A percentile compares a stretch with the other conserved stretches of the same genome.
Conservation (phyloP, 2,888 invertebrate species). For the Drosophila histrio region DNA sequence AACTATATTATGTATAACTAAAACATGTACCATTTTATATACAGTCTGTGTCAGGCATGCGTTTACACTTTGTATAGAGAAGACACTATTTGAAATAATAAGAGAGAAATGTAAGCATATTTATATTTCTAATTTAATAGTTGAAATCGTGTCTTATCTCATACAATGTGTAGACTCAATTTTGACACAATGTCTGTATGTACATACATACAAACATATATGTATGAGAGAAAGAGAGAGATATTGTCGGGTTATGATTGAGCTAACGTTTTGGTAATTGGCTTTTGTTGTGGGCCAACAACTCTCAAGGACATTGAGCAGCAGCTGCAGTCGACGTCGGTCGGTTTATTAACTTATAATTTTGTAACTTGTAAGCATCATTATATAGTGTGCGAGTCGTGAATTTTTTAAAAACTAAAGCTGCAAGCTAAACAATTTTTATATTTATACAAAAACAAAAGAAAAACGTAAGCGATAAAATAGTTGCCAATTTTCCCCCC, state of each 20-base stretch:
- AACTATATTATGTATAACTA: constrained; percentile 72
- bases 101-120: no score
- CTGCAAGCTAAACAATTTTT: constrained; percentile 70
- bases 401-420: constrained; percentile 63
- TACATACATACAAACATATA: constrained; percentile 25
- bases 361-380: constrained; percentile 40
- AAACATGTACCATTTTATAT: constrained; percentile 69
- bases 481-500: constrained; percentile 39
- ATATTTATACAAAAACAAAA: constrained; percentile 62
- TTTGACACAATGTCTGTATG: no score
- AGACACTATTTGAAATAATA: no score
- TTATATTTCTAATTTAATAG: no score
- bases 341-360: constrained; percentile 45
- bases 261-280: constrained; percentile 13
- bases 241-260: constrained; percentile 46
- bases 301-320: constrained; percentile 38
- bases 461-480: constrained; percentile 38
- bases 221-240: constrained; percentile 38
- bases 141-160: no score
- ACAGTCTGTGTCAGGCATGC: no score
- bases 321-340: constrained; percentile 26
- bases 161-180: no score
- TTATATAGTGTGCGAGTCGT: constrained; percentile 53
- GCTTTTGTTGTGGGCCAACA: constrained; percentile 38
- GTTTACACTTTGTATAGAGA: no score